phyloP scores from a whole-genome alignment of 2,113 vertebrate genomes.

The Vicugna pacos region DNA sequence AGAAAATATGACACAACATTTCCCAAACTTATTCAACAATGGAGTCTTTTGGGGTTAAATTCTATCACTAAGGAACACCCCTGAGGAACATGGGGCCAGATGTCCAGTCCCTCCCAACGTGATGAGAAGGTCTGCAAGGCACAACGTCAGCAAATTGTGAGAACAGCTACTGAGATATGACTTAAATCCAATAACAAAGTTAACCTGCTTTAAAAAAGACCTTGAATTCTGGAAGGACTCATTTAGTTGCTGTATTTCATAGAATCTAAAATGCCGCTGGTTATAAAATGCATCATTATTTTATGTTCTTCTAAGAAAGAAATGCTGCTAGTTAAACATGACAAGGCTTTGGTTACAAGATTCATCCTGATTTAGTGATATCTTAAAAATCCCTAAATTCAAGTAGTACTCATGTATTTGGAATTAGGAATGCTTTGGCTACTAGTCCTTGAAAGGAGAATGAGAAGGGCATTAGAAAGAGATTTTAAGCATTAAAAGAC shows the following conservation, averaged over 20 bases:
- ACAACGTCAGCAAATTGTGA: neutral
- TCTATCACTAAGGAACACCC: neutral
- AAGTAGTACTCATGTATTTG: neutral
- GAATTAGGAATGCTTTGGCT: neutral
- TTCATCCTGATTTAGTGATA: slow-evolving; percentile 6
- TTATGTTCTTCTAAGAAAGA: slow-evolving; percentile 34
- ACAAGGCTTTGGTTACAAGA: neutral
- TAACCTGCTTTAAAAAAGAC: slow-evolving; percentile 37
- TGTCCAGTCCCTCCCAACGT: neutral
- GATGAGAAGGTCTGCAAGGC: neutral
- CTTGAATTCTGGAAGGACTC: slow-evolving; percentile 56
- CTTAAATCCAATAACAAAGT: slow-evolving; percentile 19
- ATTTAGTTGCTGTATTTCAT: slow-evolving; percentile 53
- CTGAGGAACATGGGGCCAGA: neutral
- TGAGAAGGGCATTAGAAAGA: neutral
- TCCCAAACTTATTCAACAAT: neutral
- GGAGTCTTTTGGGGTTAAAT: neutral
- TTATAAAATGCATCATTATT: slow-evolving; percentile 62
- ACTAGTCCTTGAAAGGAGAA: neutral
- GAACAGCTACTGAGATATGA: neutral
- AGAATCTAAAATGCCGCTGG: slow-evolving; percentile 55
- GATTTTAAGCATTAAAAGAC: neutral
- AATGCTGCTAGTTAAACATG: slow-evolving; percentile 4
- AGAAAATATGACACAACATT: neutral
- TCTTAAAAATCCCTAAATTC: neutral